Percentiles rank a stretch among this genome's conserved stretches.
Conservation (phyloP, 2,113 vertebrate species). For the Macroglossus sobrinus region DNA sequence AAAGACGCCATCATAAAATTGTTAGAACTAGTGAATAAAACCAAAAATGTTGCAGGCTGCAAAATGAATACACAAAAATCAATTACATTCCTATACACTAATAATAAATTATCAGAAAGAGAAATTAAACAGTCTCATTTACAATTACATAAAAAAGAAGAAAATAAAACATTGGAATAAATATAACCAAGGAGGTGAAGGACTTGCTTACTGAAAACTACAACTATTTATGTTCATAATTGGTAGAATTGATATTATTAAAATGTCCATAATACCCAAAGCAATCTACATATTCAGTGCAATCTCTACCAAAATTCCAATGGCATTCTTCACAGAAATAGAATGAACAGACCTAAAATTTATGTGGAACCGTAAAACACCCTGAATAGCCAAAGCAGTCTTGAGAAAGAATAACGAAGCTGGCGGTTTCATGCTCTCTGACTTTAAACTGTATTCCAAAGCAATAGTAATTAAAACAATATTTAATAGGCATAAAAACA, state of each 20-base stretch:
- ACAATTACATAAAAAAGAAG: too few species aligned
- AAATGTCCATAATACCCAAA: not conserved
- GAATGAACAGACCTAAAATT: not conserved
- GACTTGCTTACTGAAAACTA: not conserved
- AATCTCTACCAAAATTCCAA: not conserved
- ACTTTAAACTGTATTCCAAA: not conserved
- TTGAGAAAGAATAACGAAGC: not conserved
- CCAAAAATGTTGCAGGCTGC: not conserved
- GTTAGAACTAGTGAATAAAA: not conserved
- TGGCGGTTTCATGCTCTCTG: not conserved
- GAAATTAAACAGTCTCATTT: not conserved
- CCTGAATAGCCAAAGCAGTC: not conserved
- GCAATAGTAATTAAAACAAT: not conserved
- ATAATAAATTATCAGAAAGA: not conserved
- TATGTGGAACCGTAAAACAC: not conserved
- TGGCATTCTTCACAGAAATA: not conserved
- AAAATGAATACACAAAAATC: not conserved
- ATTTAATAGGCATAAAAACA: not conserved
- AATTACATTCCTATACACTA: not conserved
- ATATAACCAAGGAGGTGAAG: not conserved
- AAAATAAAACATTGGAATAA: not conserved
- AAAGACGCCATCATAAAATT: not conserved
- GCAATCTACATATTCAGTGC: not conserved
- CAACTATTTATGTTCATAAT: not conserved
- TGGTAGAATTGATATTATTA: not conserved